A percentile compares a stretch with the other conserved stretches of the same genome.
These are phyloP conservation scores for Lucilia cuprina DNA, from an alignment of 1,140 invertebrate species.

Conservation along the genomic window DNA sequence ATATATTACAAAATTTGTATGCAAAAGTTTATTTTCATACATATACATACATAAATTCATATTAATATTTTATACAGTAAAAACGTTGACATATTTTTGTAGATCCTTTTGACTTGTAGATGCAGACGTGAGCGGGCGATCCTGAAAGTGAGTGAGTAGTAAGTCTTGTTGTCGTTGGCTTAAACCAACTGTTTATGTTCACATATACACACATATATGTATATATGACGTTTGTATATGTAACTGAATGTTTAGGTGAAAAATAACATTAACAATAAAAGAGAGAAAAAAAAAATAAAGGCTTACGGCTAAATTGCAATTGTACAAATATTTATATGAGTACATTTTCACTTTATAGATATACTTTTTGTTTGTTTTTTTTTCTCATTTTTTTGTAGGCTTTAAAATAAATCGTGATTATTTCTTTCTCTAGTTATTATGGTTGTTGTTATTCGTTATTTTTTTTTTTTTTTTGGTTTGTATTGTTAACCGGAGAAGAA, in stretches of 20 bases:
- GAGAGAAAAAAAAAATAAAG: neutral
- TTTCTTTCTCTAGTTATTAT: neutral
- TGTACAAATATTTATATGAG: neutral
- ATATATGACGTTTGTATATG: neutral
- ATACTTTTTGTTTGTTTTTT: neutral
- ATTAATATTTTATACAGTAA: neutral
- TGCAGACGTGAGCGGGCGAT: neutral
- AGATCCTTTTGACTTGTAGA: neutral
- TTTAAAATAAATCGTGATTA: neutral
- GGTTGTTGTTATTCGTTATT: neutral
- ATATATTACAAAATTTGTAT: too few relatives aligned
- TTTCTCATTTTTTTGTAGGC: neutral
- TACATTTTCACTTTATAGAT: neutral
- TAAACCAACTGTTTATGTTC: neutral
- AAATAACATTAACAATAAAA: neutral
- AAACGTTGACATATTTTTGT: neutral
- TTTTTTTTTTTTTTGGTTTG: neutral
- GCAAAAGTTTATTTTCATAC: too few relatives aligned
- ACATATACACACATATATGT: too few relatives aligned
- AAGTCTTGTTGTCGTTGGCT: neutral
- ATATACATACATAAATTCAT: neutral
- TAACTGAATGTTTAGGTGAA: neutral
- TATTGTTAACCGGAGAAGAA: neutral
- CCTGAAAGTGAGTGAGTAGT: neutral
- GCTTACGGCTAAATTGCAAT: constrained; percentile 1